Percentiles rank a stretch among this genome's conserved stretches.
Conservation (phyloP, 1,140 invertebrate genomes). For the Colletes gigas region DNA sequence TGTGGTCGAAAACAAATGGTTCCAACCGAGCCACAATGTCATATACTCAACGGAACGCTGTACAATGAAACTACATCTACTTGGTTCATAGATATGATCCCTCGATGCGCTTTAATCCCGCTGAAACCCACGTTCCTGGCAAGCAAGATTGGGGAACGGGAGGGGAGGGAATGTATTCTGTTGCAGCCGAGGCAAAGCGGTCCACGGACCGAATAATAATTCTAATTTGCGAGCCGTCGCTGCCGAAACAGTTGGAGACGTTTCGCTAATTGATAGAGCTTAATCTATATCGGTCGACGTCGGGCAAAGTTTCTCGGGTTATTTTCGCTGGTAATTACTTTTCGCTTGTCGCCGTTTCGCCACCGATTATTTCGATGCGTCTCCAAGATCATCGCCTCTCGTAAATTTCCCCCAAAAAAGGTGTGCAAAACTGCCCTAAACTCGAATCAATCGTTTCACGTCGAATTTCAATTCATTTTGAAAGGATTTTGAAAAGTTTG, state of each 20-base stretch:
- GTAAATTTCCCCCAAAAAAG: too few relatives aligned
- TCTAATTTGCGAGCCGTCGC: slow-evolving; percentile 55
- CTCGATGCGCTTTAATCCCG: slow-evolving; percentile 63
- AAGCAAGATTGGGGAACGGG: slow-evolving; percentile 41
- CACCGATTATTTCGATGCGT: too few relatives aligned
- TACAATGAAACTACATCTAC: slow-evolving; percentile 52
- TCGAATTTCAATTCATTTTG: too few relatives aligned
- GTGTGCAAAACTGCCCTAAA: too few relatives aligned
- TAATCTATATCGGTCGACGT: background rate
- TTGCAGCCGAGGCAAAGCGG: slow-evolving; percentile 34
- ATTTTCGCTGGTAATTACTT: background rate
- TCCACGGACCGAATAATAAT: slow-evolving; percentile 54
- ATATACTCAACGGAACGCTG: slow-evolving; percentile 43
- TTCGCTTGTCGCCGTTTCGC: too few relatives aligned
- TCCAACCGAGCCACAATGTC: slow-evolving; percentile 46
- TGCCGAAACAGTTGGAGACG: slow-evolving; percentile 29
- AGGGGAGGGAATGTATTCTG: slow-evolving; percentile 50
- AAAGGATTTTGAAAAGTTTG: too few relatives aligned
- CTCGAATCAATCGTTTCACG: too few relatives aligned
- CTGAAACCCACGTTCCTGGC: slow-evolving; percentile 46
- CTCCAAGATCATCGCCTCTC: too few relatives aligned
- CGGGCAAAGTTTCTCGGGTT: background rate
- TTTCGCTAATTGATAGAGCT: slow-evolving; percentile 43
- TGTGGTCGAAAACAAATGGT: slow-evolving; percentile 58
- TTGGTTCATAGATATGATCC: slow-evolving; percentile 57